phyloP scores from a whole-genome alignment of 2,797 vertebrate genomes.

The Halcyon smyrnensis region DNA sequence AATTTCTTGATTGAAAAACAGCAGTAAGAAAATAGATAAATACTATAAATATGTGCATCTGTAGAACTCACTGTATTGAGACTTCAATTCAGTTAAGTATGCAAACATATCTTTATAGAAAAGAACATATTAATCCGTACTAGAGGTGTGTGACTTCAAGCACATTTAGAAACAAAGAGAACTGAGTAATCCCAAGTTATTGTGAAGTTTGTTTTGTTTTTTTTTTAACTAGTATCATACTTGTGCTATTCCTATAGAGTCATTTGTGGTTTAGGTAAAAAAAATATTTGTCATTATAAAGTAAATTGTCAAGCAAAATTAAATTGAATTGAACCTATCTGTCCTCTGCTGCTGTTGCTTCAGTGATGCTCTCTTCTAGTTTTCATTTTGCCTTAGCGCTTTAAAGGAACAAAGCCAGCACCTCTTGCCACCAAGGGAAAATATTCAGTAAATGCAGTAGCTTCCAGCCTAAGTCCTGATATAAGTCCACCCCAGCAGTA shows the following conservation, averaged over 20 bases:
- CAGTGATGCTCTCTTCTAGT: neutral
- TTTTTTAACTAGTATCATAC: neutral
- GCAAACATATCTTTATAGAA: neutral
- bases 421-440: neutral
- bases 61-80: neutral
- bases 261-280: neutral
- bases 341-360: neutral
- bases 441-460: neutral
- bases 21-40: neutral
- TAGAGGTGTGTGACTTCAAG: neutral
- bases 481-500: neutral
- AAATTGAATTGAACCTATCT: conserved; percentile 8
- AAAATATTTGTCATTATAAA: conserved; percentile 2
- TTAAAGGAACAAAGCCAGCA: neutral
- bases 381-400: neutral
- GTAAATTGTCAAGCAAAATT: neutral
- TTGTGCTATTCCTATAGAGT: neutral
- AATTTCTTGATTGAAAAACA: neutral
- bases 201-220: neutral
- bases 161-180: neutral
- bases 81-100: neutral
- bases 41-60: neutral
- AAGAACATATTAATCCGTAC: neutral
- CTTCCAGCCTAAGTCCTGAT: neutral
- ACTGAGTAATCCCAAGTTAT: conserved; percentile 17